These are phyloP conservation scores for Sceloporus tristichus DNA, from an alignment of 2,113 vertebrate genomes.

Conservation along the genomic window DNA sequence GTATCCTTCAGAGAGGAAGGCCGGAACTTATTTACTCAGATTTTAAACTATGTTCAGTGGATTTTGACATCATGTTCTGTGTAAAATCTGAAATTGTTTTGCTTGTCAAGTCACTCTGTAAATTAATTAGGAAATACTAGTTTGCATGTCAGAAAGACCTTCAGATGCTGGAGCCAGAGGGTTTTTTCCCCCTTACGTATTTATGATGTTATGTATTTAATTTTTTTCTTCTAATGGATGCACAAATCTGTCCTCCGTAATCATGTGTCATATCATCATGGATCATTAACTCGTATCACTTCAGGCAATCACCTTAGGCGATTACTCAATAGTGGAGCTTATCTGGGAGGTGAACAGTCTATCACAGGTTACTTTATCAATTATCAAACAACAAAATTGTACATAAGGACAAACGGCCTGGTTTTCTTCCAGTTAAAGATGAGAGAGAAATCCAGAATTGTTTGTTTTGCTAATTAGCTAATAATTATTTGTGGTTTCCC, in stretches of 20 bases:
- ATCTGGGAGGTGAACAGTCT: background rate
- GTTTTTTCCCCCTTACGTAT: background rate
- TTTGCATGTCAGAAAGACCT: background rate
- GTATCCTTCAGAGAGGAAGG: background rate
- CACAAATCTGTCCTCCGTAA: background rate
- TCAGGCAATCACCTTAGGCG: background rate
- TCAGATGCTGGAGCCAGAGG: background rate
- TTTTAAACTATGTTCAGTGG: background rate
- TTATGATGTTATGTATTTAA: conserved; percentile 12
- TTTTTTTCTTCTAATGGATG: conserved; percentile 1
- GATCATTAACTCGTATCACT: conserved; percentile 6
- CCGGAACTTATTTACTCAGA: background rate
- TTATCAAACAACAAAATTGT: background rate
- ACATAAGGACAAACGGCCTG: background rate
- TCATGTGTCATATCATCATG: background rate
- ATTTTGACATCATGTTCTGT: background rate
- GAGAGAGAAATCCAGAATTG: background rate
- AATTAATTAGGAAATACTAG: background rate
- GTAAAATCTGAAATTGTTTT: conserved; percentile 10
- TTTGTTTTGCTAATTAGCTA: background rate
- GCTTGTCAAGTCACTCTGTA: background rate
- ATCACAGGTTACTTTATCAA: background rate
- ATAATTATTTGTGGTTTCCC: background rate
- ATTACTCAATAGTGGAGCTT: background rate
- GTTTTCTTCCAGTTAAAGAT: background rate